These are phyloP conservation scores for Petrocephalus microphthalmus DNA, from an alignment of 2,113 vertebrate species.

Conservation along the genomic window DNA sequence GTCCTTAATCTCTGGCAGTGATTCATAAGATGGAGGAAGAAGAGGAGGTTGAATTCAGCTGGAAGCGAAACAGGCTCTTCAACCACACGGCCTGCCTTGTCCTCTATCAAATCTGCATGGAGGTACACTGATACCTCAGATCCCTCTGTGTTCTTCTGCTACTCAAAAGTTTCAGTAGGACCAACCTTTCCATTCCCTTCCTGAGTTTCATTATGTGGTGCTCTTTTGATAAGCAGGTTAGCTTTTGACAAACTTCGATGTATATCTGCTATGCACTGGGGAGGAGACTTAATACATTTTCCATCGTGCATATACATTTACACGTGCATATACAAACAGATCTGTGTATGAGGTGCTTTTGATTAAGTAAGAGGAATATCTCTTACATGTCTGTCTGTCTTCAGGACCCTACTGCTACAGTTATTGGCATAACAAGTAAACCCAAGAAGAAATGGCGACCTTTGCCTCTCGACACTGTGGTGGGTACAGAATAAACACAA, in stretches of 20 bases:
- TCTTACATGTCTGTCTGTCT: constrained; percentile 28
- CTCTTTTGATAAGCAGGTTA: neutral
- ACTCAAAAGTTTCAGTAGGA: neutral
- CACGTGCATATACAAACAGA: too few relatives aligned
- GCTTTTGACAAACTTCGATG: neutral
- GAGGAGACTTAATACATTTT: neutral
- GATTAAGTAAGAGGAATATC: neutral
- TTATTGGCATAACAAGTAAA: constrained; percentile 82
- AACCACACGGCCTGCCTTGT: constrained; percentile 90
- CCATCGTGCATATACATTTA: too few relatives aligned
- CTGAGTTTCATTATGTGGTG: neutral
- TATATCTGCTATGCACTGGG: neutral
- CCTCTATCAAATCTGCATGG: constrained; percentile 96
- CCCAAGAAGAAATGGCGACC: constrained; percentile 98
- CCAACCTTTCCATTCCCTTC: neutral
- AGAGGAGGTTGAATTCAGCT: constrained; percentile 77
- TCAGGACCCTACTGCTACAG: constrained; percentile 83
- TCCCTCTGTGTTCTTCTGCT: neutral
- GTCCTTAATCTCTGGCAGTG: constrained; percentile 58
- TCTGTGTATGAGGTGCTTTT: neutral
- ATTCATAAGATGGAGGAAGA: constrained; percentile 71
- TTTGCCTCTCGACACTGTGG: constrained; percentile 91
- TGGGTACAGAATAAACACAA: constrained; percentile 49
- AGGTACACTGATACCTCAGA: constrained; percentile 59
- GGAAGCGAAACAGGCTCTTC: constrained; percentile 93